Conservation (phyloP, 2,888 invertebrate species). For the Sisyra terminalis region DNA sequence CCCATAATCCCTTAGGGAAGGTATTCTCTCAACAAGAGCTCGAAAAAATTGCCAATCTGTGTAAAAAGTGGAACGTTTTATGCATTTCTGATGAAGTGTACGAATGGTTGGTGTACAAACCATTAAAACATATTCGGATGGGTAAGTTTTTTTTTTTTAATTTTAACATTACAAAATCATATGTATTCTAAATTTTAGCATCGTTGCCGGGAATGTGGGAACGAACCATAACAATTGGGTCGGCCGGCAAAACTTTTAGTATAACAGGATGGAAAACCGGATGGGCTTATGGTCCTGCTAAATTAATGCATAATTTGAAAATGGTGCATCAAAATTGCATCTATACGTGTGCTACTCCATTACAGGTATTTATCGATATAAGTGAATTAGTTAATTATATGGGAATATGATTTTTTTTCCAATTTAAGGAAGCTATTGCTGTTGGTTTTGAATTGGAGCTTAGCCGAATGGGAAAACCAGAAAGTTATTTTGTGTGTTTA, state of each 20-base stretch:
- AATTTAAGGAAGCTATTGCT: constrained; percentile 72
- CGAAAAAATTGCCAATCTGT: constrained; percentile 65
- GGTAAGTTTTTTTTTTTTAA: constrained; percentile 34
- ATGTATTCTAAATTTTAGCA: constrained; percentile 34
- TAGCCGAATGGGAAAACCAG: constrained; percentile 44
- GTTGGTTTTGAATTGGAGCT: constrained; percentile 77
- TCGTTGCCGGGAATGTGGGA: constrained; percentile 96
- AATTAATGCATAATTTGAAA: constrained; percentile 64
- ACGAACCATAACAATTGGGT: constrained; percentile 89
- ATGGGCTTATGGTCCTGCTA: constrained; percentile 85
- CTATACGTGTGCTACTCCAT: constrained; percentile 79
- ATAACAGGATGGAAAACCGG: constrained; percentile 96
- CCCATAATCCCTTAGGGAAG: constrained; percentile 95
- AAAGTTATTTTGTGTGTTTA: constrained; percentile 71
- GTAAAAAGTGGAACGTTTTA: constrained; percentile 81
- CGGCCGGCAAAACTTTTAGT: constrained; percentile 95
- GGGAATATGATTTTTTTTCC: constrained; percentile 11
- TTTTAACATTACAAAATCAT: not conserved
- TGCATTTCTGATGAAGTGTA: constrained; percentile 96
- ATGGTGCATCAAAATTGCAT: constrained; percentile 89
- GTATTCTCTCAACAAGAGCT: constrained; percentile 57
- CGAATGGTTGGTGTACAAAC: constrained; percentile 88
- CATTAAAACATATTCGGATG: constrained; percentile 73
- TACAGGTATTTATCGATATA: constrained; percentile 38
- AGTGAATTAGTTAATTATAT: not conserved